Evolutionary conservation across 2,113 vertebrate species (phyloP).

Genomic region (Meriones unguiculatus): DNA sequence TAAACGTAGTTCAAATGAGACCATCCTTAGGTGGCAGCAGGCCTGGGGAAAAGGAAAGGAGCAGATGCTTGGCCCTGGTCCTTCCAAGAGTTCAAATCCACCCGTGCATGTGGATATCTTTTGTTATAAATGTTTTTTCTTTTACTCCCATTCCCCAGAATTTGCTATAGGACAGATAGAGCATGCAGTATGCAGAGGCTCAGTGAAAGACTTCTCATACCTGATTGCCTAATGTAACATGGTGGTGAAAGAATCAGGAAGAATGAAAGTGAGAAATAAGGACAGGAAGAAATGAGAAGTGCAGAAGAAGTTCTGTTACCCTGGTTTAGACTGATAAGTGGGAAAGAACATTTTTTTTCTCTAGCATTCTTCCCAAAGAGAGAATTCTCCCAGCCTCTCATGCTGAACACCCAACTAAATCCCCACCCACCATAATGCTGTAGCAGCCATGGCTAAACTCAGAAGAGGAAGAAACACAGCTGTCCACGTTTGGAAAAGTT

Average conservation of each 20-base stretch:
- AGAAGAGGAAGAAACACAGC: neutral
- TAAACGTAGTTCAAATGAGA: neutral
- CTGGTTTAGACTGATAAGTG: neutral
- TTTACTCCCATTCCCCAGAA: neutral
- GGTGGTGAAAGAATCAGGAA: neutral
- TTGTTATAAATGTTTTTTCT: neutral
- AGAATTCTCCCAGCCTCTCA: neutral
- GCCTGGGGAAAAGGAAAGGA: neutral
- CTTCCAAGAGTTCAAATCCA: neutral
- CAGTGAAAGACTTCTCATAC: neutral
- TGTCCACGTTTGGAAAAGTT: neutral
- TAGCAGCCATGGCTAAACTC: neutral
- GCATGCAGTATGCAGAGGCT: neutral
- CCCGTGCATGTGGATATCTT: neutral
- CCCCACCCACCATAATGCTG: fast-evolving
- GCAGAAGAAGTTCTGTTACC: neutral
- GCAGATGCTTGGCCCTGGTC: neutral
- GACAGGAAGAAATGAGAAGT: fast-evolving
- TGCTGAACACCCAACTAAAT: neutral
- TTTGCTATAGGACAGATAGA: neutral
- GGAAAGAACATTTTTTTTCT: neutral
- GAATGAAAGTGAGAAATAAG: neutral
- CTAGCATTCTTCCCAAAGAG: neutral
- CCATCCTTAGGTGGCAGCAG: neutral
- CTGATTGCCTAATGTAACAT: neutral